Percentiles rank a stretch among this genome's conserved stretches.
phyloP scores from a whole-genome alignment of 2,113 vertebrate species.

The Antechinus flavipes region DNA sequence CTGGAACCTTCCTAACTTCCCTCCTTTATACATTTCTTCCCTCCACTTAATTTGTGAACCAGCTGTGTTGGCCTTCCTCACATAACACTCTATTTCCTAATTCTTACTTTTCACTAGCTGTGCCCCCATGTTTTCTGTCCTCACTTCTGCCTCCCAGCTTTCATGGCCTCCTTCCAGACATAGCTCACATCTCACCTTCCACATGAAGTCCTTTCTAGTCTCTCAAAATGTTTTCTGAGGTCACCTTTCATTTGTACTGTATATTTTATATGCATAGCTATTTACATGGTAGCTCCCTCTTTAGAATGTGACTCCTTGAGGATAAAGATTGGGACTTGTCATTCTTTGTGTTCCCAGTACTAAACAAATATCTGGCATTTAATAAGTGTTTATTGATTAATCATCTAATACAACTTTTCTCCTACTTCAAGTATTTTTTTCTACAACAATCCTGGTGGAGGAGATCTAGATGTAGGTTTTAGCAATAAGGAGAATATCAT shows the following conservation, averaged over 20 bases:
- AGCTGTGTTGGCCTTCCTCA: background rate
- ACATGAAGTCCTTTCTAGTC: background rate
- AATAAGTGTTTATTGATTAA: background rate
- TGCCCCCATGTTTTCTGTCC: background rate
- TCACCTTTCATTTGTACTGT: background rate
- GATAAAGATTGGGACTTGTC: background rate
- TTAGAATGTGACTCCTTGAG: background rate
- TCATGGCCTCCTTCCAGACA: background rate
- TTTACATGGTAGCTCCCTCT: background rate
- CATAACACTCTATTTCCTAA: background rate
- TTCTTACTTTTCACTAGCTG: background rate
- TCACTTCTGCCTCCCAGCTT: background rate
- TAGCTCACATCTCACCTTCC: background rate
- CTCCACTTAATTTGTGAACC: background rate
- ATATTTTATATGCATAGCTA: background rate
- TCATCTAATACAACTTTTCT: background rate
- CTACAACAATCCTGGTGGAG: background rate
- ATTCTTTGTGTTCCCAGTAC: background rate
- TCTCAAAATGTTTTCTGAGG: background rate
- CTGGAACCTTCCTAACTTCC: background rate
- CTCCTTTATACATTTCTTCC: background rate
- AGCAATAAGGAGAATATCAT: background rate
- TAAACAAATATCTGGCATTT: background rate
- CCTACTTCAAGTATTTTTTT: background rate
- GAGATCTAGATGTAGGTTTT: background rate